phyloP scores from a whole-genome alignment of 2,113 vertebrate species.

The Grantiella picta region DNA sequence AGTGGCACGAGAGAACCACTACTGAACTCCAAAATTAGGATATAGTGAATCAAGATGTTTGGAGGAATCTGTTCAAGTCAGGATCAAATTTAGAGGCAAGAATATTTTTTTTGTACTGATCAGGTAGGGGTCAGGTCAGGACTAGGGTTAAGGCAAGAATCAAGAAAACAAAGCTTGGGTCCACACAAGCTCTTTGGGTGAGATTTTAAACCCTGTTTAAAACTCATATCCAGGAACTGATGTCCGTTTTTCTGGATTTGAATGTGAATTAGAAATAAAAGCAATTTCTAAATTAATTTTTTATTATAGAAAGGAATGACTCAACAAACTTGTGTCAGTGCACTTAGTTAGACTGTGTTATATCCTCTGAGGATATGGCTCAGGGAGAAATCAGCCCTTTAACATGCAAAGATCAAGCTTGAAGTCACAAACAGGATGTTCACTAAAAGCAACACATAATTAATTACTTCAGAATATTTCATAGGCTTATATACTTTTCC shows the following conservation, averaged over 20 bases:
- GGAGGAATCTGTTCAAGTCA: background rate
- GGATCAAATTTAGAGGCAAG: background rate
- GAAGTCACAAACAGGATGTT: slow-evolving; percentile 26
- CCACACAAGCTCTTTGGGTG: background rate
- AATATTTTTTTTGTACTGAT: background rate
- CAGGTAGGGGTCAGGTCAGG: background rate
- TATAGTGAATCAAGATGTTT: rapidly evolving
- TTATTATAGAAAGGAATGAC: background rate
- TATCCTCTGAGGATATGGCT: background rate
- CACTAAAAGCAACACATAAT: slow-evolving; percentile 1
- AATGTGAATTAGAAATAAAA: background rate
- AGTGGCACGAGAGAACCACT: background rate
- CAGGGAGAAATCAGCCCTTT: background rate
- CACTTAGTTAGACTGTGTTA: background rate
- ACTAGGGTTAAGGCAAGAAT: background rate
- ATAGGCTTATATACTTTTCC: slow-evolving; percentile 28
- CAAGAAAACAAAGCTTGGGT: background rate
- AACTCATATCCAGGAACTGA: background rate
- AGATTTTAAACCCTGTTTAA: background rate
- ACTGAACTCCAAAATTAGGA: background rate
- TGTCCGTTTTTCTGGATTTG: background rate
- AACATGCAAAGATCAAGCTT: slow-evolving; percentile 1
- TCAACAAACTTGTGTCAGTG: background rate
- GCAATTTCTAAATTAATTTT: background rate
- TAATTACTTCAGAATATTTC: slow-evolving; percentile 25